Percentiles rank a stretch among this genome's conserved stretches.
Evolutionary conservation across 2,797 vertebrate species (phyloP).

Genomic region (Denticeps clupeoides): DNA sequence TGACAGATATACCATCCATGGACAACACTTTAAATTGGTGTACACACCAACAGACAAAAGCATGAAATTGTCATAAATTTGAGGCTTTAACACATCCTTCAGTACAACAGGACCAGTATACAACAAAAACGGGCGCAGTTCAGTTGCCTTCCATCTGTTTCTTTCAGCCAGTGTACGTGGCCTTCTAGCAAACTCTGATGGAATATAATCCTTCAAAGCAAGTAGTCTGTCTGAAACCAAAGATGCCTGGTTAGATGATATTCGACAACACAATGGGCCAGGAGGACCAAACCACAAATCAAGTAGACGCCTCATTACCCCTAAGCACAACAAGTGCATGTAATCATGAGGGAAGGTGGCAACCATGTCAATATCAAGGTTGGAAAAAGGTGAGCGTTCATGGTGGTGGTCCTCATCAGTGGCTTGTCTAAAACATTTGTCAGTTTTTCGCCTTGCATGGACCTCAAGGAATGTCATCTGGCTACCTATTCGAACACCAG

Average conservation of each 20-base stretch:
- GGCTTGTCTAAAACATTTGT: neutral
- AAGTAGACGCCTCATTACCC: constrained; percentile 8
- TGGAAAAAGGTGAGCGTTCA: neutral
- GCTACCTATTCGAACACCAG: neutral
- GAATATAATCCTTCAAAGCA: constrained; percentile 1
- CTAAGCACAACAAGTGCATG: constrained; percentile 13
- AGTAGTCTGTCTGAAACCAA: constrained; percentile 4
- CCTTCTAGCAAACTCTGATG: constrained; percentile 12
- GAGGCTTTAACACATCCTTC: constrained; percentile 1
- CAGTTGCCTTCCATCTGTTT: constrained; percentile 11
- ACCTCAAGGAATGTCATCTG: constrained; percentile 7
- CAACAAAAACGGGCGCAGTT: constrained; percentile 9
- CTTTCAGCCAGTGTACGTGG: constrained; percentile 7
- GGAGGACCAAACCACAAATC: constrained; percentile 13
- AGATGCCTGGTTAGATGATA: constrained; percentile 10
- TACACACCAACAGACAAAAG: constrained; percentile 6
- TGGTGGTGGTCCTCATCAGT: constrained; percentile 13
- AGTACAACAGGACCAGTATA: constrained; percentile 12
- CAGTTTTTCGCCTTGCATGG: neutral
- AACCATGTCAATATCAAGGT: neutral
- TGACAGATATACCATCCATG: no score
- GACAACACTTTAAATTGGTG: no score
- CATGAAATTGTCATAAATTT: constrained; percentile 12
- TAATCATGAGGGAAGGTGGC: constrained; percentile 12
- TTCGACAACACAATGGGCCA: neutral